A percentile compares a stretch with the other conserved stretches of the same genome.
Evolutionary conservation across 2,888 invertebrate genomes (phyloP).

Genomic region (Drosophila peninsularis): DNA sequence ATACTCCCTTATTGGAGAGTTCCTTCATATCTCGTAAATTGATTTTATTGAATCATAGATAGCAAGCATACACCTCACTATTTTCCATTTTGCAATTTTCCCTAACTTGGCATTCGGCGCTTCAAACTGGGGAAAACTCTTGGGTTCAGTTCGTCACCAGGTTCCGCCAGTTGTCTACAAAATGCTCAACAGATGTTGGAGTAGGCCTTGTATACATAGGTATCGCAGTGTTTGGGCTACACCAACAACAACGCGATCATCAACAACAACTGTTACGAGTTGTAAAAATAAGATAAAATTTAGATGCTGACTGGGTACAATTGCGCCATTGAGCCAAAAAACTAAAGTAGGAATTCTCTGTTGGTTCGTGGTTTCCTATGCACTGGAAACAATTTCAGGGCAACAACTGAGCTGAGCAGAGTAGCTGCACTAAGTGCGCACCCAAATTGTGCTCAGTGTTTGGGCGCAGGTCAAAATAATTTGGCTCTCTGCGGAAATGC

Average conservation of each 20-base stretch:
- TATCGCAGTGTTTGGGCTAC: conserved; percentile 51
- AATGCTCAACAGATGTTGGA: conserved; percentile 72
- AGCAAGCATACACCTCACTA: too few species aligned
- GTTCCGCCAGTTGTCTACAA: conserved; percentile 59
- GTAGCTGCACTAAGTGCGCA: neutral
- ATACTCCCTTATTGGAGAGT: too few species aligned
- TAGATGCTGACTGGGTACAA: conserved; percentile 63
- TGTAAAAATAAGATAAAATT: conserved; percentile 76
- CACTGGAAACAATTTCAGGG: conserved; percentile 40
- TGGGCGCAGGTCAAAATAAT: conserved; percentile 72
- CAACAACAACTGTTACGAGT: conserved; percentile 74
- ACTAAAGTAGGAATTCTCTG: conserved; percentile 36
- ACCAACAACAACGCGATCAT: conserved; percentile 45
- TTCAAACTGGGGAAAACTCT: conserved; percentile 35
- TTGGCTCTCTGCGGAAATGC: conserved; percentile 66
- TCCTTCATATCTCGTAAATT: too few species aligned
- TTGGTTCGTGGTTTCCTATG: conserved; percentile 18
- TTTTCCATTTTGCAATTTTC: neutral
- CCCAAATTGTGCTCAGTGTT: conserved; percentile 54
- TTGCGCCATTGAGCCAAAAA: conserved; percentile 66
- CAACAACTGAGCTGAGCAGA: neutral
- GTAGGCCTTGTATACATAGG: conserved; percentile 46
- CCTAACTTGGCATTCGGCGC: neutral
- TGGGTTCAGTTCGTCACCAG: conserved; percentile 36
- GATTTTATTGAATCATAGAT: neutral